These are phyloP conservation scores for Tanaodytes sp. DNA, from an alignment of 2,888 invertebrate species.

Conservation along the genomic window DNA sequence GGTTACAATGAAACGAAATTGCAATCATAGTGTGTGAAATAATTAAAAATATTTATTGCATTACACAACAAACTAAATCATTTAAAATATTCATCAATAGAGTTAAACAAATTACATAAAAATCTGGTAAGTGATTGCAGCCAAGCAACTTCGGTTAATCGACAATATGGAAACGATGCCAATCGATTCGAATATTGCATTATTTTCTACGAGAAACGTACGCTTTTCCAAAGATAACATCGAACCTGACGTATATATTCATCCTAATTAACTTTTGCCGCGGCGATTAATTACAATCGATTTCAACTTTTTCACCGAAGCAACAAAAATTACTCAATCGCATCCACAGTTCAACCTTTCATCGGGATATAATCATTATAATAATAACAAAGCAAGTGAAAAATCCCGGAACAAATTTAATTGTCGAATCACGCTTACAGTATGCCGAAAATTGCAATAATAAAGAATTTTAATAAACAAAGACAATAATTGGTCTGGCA, in stretches of 20 bases:
- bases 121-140: conserved; percentile 42
- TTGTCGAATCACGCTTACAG: too few species aligned
- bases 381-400: too few species aligned
- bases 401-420: too few species aligned
- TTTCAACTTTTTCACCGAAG: conserved; percentile 10
- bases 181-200: conserved; percentile 21
- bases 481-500: too few species aligned
- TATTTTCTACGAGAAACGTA: conserved; percentile 47
- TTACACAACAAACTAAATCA: conserved; percentile 44
- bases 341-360: conserved; percentile 4
- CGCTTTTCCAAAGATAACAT: conserved; percentile 43
- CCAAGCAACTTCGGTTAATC: conserved; percentile 37
- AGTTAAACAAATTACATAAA: conserved; percentile 45
- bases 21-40: conserved; percentile 31
- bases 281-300: conserved; percentile 22
- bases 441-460: neutral
- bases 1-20: conserved; percentile 32
- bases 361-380: too few species aligned
- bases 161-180: conserved; percentile 23
- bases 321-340: conserved; percentile 30
- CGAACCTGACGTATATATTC: conserved; percentile 42
- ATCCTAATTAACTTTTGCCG: conserved; percentile 25
- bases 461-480: neutral
- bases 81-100: conserved; percentile 40
- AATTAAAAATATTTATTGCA: conserved; percentile 48